Evolutionary conservation across 2,113 vertebrate genomes (phyloP), one percentile per base, ranked within the genome.

Genomic region (Sprattus sprattus): DNA sequence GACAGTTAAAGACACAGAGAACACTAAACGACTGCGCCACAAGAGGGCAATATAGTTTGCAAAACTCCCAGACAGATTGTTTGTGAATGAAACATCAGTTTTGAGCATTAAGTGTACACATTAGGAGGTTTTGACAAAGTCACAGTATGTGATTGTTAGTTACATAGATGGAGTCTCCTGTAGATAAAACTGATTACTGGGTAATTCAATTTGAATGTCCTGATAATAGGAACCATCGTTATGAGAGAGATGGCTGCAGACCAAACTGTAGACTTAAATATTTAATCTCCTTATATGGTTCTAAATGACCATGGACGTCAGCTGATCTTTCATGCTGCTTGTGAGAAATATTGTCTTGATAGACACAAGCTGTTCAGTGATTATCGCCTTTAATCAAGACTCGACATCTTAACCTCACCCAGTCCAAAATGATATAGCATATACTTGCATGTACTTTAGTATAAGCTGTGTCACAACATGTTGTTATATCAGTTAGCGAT

Each of bases 171-270:
- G 22, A 25, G 60, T 32, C 25, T 71, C n/a, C n/a, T 67, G 64
- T 67, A 67, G 6, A 67, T 67, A 28, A 67, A 78, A 39, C 28
- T 39, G 71, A 78, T 71, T 71, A 32, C 25, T 32, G 3, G 28
- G 28, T 78, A 78, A 78, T 78, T 78, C 71, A 32, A 39, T 39
- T 28, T 78, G 71, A 78, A 78, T 78, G 71, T 44, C 71, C 71
- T 78, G 71, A 78, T 78, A 78, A 78, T 39, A 39, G 6, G 71
- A 78, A 39, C 25, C 71, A 78, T 78, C 25, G 13, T 28, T 2
- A 28, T 78, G 71, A 15, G 32, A 78, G 25, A 78, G 32, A 15
- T 71, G 64, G 64, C 28, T 71, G 25, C 64, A 10, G 64, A 13
- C 71, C 71, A 78, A 78, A 78, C 39, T 39, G 71, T 78, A 39